A percentile compares a stretch with the other conserved stretches of the same genome.
These are phyloP conservation scores for Sympetrum striolatum DNA, from an alignment of 2,888 invertebrate species.

Conservation along the genomic window DNA sequence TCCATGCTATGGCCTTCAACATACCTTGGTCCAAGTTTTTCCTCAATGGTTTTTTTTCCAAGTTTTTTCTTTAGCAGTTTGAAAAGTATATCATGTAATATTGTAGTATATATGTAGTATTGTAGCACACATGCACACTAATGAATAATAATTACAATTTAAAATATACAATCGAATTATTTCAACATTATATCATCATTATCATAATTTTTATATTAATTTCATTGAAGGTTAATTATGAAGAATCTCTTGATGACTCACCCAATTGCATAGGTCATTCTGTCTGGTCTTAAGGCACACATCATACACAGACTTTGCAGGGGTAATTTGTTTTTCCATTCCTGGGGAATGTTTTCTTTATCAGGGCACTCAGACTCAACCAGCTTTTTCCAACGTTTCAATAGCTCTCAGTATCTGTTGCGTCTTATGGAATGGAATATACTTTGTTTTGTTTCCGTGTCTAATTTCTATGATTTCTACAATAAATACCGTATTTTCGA, in stretches of 20 bases:
- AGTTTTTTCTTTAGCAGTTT: slow-evolving; percentile 71
- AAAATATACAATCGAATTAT: background rate
- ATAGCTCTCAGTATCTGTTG: slow-evolving; percentile 95
- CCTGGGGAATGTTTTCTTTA: slow-evolving; percentile 95
- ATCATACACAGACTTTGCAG: slow-evolving; percentile 95
- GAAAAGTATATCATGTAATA: background rate
- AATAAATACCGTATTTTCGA: no score
- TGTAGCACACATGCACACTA: background rate
- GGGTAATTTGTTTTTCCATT: slow-evolving; percentile 96
- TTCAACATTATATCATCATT: no score
- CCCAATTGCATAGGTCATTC: slow-evolving; percentile 96
- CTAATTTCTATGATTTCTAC: no score
- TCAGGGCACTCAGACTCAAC: slow-evolving; percentile 95
- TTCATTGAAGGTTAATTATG: background rate
- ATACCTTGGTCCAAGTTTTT: slow-evolving; percentile 89
- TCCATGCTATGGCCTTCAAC: slow-evolving; percentile 89
- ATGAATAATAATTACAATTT: background rate
- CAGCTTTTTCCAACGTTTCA: slow-evolving; percentile 97
- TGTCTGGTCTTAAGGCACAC: slow-evolving; percentile 89
- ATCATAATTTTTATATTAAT: background rate
- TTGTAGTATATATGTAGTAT: no score
- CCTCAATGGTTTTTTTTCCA: no score
- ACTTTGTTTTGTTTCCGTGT: no score
- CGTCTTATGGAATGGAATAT: no score
- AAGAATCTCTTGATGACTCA: slow-evolving; percentile 60